Evolutionary conservation across 2,113 vertebrate genomes (phyloP), one percentile per base, ranked within the genome.

Genomic region (Dunckerocampus dactyliophorus): DNA sequence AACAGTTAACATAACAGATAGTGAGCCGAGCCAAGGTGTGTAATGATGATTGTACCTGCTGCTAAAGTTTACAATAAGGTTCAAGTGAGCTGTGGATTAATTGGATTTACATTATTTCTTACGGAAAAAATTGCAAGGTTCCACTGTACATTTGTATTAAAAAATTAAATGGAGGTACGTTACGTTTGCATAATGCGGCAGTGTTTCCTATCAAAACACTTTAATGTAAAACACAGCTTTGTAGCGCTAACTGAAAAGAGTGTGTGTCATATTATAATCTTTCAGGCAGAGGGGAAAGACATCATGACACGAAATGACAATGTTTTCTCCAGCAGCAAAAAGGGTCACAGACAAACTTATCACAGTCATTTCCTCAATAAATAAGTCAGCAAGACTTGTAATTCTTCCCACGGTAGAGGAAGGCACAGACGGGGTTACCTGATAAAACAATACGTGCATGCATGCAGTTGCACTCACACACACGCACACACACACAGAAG

Each of bases 331-430:
- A 39, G 74, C 56, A 67, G 69, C 75, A 83, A 72, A 79, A 71
- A 77, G 52, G 67, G 77, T 60, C 75, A 60, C 67, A 71, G 76
- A 83, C 74, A 82, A 84, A 82, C 66, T 78, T 75, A 76, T 81
- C 79, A 78, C 76, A 75, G 62, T 76, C 76, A 79, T 87, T 81
- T 81, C 71, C 59, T 76, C 73, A 79, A 75, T 77, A 82, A 84
- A 87, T 62, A 73, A 76, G 53, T 20, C 64, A 71, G 62, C 54
- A 57, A 63, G 65, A 67, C 71, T 77, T 51, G 74, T 72, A 80
- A 76, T 54, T 77, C 74, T 70, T 55, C 67, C 71, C 79, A 80
- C 51, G 48, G 63, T 76, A 87, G 74, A 77, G 42, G 54, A 51
- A 74, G 56, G 74, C 59, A 84, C 67, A 81, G 72, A 71, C 75